A percentile compares a stretch with the other conserved stretches of the same genome.
phyloP scores from a whole-genome alignment of 2,113 vertebrate genomes.

The Carlito syrichta region DNA sequence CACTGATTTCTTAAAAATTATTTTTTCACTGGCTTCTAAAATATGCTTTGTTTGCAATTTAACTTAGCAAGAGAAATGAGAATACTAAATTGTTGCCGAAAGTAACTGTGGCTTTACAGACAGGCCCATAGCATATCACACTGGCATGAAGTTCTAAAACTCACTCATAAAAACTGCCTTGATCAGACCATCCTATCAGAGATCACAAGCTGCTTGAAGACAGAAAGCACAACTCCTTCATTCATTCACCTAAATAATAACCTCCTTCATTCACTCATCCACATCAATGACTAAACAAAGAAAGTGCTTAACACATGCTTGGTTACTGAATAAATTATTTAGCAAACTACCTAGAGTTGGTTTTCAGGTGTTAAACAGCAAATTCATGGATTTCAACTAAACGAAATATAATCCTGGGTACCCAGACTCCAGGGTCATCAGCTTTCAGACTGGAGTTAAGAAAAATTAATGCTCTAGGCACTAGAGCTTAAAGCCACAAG shows the following conservation, averaged over 20 bases:
- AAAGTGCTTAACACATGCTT: neutral
- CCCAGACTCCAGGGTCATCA: neutral
- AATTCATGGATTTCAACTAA: slow-evolving; percentile 17
- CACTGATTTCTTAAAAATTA: slow-evolving; percentile 7
- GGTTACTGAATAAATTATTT: neutral
- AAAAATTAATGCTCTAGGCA: neutral
- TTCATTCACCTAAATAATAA: neutral
- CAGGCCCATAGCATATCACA: neutral
- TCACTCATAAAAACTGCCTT: neutral
- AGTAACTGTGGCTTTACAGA: neutral
- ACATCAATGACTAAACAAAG: neutral
- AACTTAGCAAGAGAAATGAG: slow-evolving; percentile 21
- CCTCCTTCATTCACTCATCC: neutral
- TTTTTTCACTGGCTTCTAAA: slow-evolving; percentile 31
- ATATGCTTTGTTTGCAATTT: neutral
- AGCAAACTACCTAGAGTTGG: slow-evolving; percentile 35
- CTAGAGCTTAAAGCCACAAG: neutral
- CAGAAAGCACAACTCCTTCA: neutral
- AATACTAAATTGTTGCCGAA: slow-evolving; percentile 30
- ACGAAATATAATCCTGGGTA: neutral
- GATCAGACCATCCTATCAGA: neutral
- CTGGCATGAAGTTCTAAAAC: neutral
- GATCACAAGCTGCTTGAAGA: neutral
- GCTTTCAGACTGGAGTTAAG: neutral
- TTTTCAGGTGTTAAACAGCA: slow-evolving; percentile 4